Percentiles rank a stretch among this genome's conserved stretches.
These are phyloP conservation scores for Muschampia plurimacula DNA, from an alignment of 2,888 invertebrate genomes.

Conservation along the genomic window DNA sequence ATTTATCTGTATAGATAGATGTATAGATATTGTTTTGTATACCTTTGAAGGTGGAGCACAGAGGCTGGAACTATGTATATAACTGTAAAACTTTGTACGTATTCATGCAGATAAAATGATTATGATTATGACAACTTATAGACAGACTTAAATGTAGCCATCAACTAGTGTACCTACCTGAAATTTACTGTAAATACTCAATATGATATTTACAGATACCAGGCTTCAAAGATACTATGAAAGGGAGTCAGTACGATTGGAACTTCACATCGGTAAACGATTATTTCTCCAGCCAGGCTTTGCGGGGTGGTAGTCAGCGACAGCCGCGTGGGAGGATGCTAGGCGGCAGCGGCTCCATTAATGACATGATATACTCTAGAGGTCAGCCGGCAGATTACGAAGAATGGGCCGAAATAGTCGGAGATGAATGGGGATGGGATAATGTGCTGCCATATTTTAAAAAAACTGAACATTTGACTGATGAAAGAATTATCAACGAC, in stretches of 20 bases:
- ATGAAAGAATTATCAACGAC: constrained; percentile 61
- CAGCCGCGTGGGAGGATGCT: constrained; percentile 73
- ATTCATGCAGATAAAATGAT: too few relatives aligned
- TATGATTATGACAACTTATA: too few relatives aligned
- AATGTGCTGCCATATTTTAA: constrained; percentile 68
- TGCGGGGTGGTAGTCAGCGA: constrained; percentile 58
- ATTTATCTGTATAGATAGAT: too few relatives aligned
- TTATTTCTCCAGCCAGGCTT: constrained; percentile 60
- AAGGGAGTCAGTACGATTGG: constrained; percentile 67
- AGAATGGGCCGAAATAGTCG: constrained; percentile 64
- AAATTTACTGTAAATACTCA: background rate
- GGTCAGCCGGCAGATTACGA: constrained; percentile 71
- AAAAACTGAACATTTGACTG: constrained; percentile 70
- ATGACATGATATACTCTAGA: constrained; percentile 74
- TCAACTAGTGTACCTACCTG: background rate
- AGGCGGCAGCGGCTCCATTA: constrained; percentile 72
- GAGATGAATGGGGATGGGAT: constrained; percentile 66
- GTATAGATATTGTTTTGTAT: too few relatives aligned
- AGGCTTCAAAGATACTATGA: constrained; percentile 57
- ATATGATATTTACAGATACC: constrained; percentile 59
- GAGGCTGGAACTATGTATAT: too few relatives aligned
- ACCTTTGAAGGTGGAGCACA: too few relatives aligned
- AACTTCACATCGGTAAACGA: constrained; percentile 69
- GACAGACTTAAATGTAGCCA: background rate
- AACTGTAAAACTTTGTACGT: too few relatives aligned